phyloP scores from a whole-genome alignment of 2,797 vertebrate species.

The Balearica regulorum region DNA sequence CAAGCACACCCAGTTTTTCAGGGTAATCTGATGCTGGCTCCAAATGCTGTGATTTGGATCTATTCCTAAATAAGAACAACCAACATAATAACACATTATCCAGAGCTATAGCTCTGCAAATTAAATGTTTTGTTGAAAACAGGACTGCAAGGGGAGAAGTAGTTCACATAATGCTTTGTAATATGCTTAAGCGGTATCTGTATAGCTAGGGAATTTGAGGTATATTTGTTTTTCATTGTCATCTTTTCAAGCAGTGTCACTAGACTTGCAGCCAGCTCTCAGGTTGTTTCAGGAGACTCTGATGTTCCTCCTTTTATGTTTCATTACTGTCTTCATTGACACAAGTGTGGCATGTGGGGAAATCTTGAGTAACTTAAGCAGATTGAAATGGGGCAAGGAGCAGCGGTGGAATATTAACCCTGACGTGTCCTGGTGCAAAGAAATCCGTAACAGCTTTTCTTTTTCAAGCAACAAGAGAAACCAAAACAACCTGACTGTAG shows the following conservation, averaged over 20 bases:
- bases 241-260: background rate
- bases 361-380: background rate
- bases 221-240: conserved; percentile 19
- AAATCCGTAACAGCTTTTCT: background rate
- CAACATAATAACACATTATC: background rate
- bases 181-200: background rate
- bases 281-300: background rate
- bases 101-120: background rate
- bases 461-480: background rate
- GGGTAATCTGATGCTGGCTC: background rate
- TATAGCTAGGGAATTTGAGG: background rate
- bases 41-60: conserved; percentile 5
- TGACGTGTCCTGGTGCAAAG: background rate
- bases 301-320: conserved; percentile 19
- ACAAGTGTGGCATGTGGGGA: background rate
- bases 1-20: background rate
- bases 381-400: background rate
- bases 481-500: background rate
- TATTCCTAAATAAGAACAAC: background rate
- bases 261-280: background rate
- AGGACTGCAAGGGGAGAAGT: background rate
- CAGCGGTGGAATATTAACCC: background rate
- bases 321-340: background rate
- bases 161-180: background rate
- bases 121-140: conserved; percentile 35